These are phyloP conservation scores for Anguilla marmorata DNA, from an alignment of 2,797 vertebrate genomes.

Conservation along the genomic window DNA sequence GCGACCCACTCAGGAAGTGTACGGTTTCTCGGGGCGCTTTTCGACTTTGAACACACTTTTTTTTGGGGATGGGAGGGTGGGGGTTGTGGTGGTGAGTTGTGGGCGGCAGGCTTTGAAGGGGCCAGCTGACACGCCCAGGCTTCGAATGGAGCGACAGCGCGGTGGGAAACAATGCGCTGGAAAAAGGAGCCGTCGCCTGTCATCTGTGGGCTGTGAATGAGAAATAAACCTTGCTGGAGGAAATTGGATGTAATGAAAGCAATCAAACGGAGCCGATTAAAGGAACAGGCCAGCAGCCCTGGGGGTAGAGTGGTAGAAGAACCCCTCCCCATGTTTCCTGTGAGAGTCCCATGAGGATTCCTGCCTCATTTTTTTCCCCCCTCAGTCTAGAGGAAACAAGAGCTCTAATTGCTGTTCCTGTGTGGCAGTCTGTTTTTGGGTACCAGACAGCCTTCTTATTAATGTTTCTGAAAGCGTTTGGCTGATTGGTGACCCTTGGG, in stretches of 20 bases:
- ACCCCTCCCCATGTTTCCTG: conserved; percentile 25
- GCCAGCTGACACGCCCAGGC: neutral
- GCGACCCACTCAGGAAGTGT: conserved; percentile 38
- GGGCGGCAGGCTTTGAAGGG: conserved; percentile 17
- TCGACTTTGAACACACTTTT: conserved; percentile 9
- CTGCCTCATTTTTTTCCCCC: conserved; percentile 15
- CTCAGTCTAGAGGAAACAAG: conserved; percentile 22
- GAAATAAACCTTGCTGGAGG: conserved; percentile 29
- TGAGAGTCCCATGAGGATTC: conserved; percentile 4
- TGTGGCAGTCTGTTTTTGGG: conserved; percentile 16
- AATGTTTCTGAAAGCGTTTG: conserved; percentile 20
- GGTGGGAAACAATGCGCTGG: conserved; percentile 3
- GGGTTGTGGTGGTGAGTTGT: neutral
- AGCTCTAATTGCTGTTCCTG: conserved; percentile 33
- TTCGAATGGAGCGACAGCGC: neutral
- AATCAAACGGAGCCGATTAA: conserved; percentile 34
- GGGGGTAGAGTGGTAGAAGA: neutral
- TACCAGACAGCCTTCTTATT: neutral
- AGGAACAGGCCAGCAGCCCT: conserved; percentile 21
- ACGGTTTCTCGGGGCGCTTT: conserved; percentile 5
- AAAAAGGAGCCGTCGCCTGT: neutral
- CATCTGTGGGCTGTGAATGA: conserved; percentile 19
- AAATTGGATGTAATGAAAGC: conserved; percentile 33
- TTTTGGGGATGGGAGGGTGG: neutral
- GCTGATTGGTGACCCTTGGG: conserved; percentile 13